Conservation (phyloP, 2,888 invertebrate genomes). For the Prenolepis imparis region DNA sequence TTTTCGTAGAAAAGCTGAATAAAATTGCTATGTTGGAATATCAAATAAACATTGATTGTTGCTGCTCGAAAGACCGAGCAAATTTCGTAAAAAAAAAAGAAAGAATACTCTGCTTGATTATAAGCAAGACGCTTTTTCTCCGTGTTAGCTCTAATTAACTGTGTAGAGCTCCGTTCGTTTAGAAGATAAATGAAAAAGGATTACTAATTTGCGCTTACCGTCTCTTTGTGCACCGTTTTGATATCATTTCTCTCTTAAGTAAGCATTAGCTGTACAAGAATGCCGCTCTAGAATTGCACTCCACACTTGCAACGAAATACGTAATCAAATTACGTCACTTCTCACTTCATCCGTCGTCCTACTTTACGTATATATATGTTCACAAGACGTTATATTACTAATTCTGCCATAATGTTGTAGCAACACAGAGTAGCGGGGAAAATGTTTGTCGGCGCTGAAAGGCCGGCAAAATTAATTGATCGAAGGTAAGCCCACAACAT, state of each 20-base stretch:
- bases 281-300: slow-evolving; percentile 30
- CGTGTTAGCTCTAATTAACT: slow-evolving; percentile 72
- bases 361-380: slow-evolving; percentile 30
- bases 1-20: neutral
- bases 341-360: slow-evolving; percentile 27
- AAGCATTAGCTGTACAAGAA: slow-evolving; percentile 32
- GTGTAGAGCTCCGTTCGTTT: slow-evolving; percentile 67
- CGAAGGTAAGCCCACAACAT: slow-evolving; percentile 59
- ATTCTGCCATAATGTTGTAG: slow-evolving; percentile 42
- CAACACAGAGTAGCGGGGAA: slow-evolving; percentile 24
- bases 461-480: slow-evolving; percentile 68
- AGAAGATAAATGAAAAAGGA: slow-evolving; percentile 73
- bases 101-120: slow-evolving; percentile 63
- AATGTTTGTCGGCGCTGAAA: slow-evolving; percentile 44
- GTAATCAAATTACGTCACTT: slow-evolving; percentile 45
- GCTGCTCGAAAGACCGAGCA: slow-evolving; percentile 13
- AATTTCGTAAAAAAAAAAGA: slow-evolving; percentile 6
- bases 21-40: slow-evolving; percentile 10
- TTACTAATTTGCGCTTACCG: slow-evolving; percentile 62
- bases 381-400: slow-evolving; percentile 33
- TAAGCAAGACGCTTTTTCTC: slow-evolving; percentile 68
- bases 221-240: slow-evolving; percentile 46
- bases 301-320: slow-evolving; percentile 39
- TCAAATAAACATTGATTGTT: slow-evolving; percentile 33
- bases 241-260: slow-evolving; percentile 45